Percentiles rank a stretch among this genome's conserved stretches.
These are phyloP conservation scores for Euplexia lucipara DNA, from an alignment of 2,888 invertebrate species.

Conservation along the genomic window DNA sequence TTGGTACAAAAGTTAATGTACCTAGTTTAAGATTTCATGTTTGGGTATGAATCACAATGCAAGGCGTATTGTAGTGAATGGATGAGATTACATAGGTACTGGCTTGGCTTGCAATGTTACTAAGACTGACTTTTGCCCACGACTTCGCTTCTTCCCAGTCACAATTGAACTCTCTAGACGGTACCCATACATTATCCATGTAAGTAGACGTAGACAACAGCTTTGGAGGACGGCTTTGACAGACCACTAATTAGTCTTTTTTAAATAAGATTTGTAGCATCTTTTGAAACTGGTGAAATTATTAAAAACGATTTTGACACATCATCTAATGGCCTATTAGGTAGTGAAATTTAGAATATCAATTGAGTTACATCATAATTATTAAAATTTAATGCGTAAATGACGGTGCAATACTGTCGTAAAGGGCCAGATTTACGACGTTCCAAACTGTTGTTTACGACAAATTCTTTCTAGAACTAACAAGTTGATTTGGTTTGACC, in stretches of 20 bases:
- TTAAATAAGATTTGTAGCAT: not conserved
- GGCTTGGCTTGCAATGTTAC: conserved; percentile 51
- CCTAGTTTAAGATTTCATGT: conserved; percentile 51
- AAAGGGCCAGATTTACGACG: conserved; percentile 55
- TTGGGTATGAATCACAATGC: conserved; percentile 48
- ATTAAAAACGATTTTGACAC: conserved; percentile 35
- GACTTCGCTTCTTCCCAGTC: conserved; percentile 37
- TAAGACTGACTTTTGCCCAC: conserved; percentile 49
- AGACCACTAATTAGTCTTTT: conserved; percentile 20
- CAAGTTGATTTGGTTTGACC: conserved; percentile 26
- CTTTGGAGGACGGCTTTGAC: conserved; percentile 15
- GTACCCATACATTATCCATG: conserved; percentile 17
- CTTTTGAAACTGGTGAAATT: conserved; percentile 36
- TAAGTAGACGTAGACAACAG: conserved; percentile 14
- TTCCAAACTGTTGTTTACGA: conserved; percentile 28
- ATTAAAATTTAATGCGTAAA: conserved; percentile 25
- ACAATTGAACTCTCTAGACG: conserved; percentile 44
- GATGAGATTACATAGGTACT: conserved; percentile 42
- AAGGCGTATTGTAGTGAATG: conserved; percentile 47
- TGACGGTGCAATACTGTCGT: conserved; percentile 36
- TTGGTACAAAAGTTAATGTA: conserved; percentile 55
- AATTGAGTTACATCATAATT: conserved; percentile 52
- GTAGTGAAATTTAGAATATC: conserved; percentile 40
- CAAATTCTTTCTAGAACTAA: conserved; percentile 39
- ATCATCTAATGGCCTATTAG: conserved; percentile 27